Conservation (phyloP, 1,140 invertebrate genomes). For the Drosophila santomea region DNA sequence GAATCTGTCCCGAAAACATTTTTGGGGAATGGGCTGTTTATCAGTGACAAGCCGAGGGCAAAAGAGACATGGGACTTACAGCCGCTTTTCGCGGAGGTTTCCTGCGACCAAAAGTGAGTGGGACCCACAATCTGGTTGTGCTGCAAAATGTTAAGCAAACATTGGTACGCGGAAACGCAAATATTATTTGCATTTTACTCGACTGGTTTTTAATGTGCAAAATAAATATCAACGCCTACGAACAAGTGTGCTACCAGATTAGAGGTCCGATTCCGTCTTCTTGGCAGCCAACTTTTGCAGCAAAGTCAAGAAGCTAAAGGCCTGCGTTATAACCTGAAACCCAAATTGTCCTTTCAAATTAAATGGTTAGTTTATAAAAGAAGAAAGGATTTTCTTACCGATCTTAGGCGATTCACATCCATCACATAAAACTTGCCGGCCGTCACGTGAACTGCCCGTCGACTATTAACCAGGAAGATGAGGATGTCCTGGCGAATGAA, state of each 20-base stretch:
- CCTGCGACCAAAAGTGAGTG: background rate
- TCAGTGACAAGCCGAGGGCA: constrained; percentile 59
- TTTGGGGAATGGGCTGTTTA: constrained; percentile 32
- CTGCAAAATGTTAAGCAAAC: constrained; percentile 55
- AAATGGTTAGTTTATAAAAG: too few species aligned
- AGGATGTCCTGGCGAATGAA: constrained; percentile 65
- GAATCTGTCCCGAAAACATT: background rate
- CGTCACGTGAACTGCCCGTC: constrained; percentile 65
- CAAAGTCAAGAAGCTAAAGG: constrained; percentile 79
- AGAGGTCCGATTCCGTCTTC: constrained; percentile 85
- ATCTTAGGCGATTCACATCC: constrained; percentile 73
- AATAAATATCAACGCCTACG: constrained; percentile 62
- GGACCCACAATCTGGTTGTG: constrained; percentile 7
- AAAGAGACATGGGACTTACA: constrained; percentile 22
- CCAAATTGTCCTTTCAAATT: background rate
- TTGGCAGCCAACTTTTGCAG: constrained; percentile 88
- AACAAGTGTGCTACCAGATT: constrained; percentile 22
- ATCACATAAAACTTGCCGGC: constrained; percentile 80
- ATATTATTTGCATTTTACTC: constrained; percentile 70
- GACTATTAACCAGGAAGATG: constrained; percentile 69
- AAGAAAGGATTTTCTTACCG: constrained; percentile 30
- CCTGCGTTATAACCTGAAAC: constrained; percentile 73
- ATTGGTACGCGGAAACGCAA: constrained; percentile 61
- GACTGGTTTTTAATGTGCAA: constrained; percentile 73
- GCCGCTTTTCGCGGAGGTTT: background rate